phyloP scores from a whole-genome alignment of 1,140 invertebrate genomes.

The Nautilus pompilius region DNA sequence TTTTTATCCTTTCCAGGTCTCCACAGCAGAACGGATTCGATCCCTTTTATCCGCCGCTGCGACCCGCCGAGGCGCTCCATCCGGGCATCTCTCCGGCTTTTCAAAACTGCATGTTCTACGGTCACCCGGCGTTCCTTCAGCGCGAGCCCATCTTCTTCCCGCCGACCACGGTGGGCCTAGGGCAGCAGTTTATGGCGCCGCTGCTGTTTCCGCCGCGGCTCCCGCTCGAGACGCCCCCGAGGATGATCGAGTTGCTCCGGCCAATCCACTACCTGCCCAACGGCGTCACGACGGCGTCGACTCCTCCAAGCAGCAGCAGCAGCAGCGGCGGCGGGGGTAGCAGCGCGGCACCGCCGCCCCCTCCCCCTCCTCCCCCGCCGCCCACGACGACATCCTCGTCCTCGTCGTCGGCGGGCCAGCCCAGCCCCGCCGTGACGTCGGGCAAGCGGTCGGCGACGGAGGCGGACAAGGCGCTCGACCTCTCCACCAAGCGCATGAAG shows the following conservation, averaged over 20 bases:
- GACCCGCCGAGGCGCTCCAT: neutral
- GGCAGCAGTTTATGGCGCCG: neutral
- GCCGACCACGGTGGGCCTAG: neutral
- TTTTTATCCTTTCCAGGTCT: neutral
- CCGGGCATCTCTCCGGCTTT: neutral
- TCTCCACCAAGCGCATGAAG: neutral
- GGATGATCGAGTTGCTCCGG: neutral
- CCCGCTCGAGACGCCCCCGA: neutral
- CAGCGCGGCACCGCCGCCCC: neutral
- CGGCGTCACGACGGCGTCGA: neutral
- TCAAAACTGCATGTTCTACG: conserved; percentile 1
- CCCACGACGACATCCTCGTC: neutral
- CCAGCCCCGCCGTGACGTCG: neutral
- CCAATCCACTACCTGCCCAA: neutral
- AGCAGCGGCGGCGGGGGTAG: neutral
- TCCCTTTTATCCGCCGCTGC: neutral
- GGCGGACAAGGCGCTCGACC: neutral
- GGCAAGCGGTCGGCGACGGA: neutral
- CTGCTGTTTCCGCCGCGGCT: neutral
- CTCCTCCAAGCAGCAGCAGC: neutral
- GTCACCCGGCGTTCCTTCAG: neutral
- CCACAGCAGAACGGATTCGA: neutral
- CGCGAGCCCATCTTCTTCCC: neutral
- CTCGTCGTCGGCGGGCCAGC: neutral
- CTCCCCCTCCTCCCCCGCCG: neutral